phyloP scores from a whole-genome alignment of 2,888 invertebrate genomes.

The Ectobius pallidus region DNA sequence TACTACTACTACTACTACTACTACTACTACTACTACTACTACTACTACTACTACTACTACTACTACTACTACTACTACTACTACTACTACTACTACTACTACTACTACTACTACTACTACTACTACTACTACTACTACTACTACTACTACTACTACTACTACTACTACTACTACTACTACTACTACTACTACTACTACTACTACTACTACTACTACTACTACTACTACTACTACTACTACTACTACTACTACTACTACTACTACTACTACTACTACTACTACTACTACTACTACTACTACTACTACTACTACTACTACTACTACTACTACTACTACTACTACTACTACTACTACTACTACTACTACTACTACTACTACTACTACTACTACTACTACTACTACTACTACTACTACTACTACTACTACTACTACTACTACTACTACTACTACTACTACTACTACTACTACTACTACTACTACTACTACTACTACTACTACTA shows the following conservation, averaged over 20 bases:
- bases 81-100: neutral
- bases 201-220: neutral
- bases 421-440: neutral
- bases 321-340: neutral
- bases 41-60: neutral
- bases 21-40: neutral
- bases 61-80: neutral
- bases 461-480: neutral
- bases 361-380: neutral
- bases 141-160: neutral
- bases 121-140: neutral
- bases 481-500: neutral
- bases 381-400: neutral
- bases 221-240: neutral
- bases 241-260: neutral
- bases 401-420: neutral
- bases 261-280: neutral
- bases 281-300: neutral
- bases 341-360: neutral
- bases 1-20: neutral
- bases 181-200: neutral
- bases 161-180: neutral
- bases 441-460: neutral
- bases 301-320: neutral
- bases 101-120: neutral